Base-by-base conservation (phyloP, 2,888 invertebrate genomes). In the Polydrusus cervinus region DNA sequence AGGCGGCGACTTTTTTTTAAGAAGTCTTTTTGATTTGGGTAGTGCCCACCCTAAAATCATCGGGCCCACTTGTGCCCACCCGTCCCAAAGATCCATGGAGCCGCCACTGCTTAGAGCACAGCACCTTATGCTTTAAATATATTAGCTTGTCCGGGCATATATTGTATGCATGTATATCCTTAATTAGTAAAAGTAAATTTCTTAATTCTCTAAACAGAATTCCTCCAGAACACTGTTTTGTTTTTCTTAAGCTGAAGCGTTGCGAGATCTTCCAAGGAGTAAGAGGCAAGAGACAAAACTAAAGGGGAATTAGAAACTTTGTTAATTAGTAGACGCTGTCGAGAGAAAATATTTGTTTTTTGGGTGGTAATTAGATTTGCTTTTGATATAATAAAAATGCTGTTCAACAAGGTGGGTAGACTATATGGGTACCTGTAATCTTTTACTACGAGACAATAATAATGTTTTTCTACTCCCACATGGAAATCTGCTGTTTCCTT, bases 291-390 rank as follows among this genome's bases (percentile, higher is more conserved):
- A 72, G 72, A 66, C 61, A 75, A n/a, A n/a, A 71, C 66, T 62
- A 66, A 75, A 66, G 53, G 71, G 70, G 75, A 75, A 71, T 75
- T 75, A 75, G 65, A 70, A 75, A 75, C 60, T 71, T 75, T 65
- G 18, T 64, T 75, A 75, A 71, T 75, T 71, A 75, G 61, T 53
- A 45, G 70, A 40, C 53, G 66, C 61, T 71, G 61, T 51, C 45
- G n/a, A 60, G 60, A 61, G 71, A 71, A 71, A 71, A 75, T 71
- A 74, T 74, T 70, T 69, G 74, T 70, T 62, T 45, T 57, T 65
- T 71, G 55, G 55, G 69, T 65, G 47, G 65, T 65, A 61, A 62
- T 74, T 25, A 69, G 51, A 66, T 74, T 68, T 62, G 49, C 13
- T 57, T 34, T 14, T 55, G 66, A 72, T 65, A 57, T n/a, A 43